A percentile compares a stretch with the other conserved stretches of the same genome.
phyloP scores from a whole-genome alignment of 2,888 invertebrate genomes.

The Tubiluchus corallicola region DNA sequence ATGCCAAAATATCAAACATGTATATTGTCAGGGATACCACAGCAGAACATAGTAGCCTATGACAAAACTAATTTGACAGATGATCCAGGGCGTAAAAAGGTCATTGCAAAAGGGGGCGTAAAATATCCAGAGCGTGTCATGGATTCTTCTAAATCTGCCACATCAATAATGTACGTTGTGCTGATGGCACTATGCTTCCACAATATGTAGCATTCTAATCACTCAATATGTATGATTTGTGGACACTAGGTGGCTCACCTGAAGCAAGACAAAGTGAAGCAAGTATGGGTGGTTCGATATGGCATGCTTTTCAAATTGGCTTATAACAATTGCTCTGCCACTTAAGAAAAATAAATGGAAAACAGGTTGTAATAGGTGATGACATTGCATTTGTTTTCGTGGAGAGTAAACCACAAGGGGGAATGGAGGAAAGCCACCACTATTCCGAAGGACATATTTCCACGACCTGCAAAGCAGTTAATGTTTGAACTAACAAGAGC shows the following conservation, averaged over 20 bases:
- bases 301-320: too few species aligned
- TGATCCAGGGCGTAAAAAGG: slow-evolving; percentile 21
- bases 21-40: slow-evolving; percentile 10
- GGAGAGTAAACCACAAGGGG: too few species aligned
- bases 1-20: slow-evolving; percentile 8
- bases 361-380: too few species aligned
- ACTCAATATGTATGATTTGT: slow-evolving; percentile 24
- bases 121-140: slow-evolving; percentile 26
- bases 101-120: slow-evolving; percentile 17
- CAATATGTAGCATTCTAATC: slow-evolving; percentile 30
- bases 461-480: background rate
- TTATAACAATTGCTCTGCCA: too few species aligned
- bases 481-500: background rate
- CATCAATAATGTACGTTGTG: slow-evolving; percentile 26
- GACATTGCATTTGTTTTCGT: too few species aligned
- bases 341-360: too few species aligned
- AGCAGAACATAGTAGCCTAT: slow-evolving; percentile 20
- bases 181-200: slow-evolving; percentile 24
- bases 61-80: slow-evolving; percentile 25
- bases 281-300: slow-evolving; percentile 26
- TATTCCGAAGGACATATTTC: slow-evolving; percentile 1
- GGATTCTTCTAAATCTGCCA: slow-evolving; percentile 22
- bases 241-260: slow-evolving; percentile 23
- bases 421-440: background rate
- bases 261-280: slow-evolving; percentile 17